Evolutionary conservation across 2,113 vertebrate genomes (phyloP), one percentile per base, ranked within the genome.

Genomic region (Ictalurus punctatus): DNA sequence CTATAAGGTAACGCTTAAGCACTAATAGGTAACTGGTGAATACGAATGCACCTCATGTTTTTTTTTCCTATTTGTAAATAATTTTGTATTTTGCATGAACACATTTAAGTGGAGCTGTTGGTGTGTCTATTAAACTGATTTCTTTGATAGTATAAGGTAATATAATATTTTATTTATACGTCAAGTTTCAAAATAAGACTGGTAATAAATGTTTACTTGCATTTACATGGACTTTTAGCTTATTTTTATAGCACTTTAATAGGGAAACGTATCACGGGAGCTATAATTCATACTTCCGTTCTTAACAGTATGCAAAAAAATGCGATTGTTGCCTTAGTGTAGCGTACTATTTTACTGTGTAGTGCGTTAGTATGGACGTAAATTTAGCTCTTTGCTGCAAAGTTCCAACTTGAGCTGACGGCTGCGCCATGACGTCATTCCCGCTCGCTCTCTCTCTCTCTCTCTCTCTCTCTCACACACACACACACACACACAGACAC

Each of bases 381-480:
- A 44, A 30, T 90, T 76, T 4, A 65, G 30, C 40, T 37, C 44
- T n/a, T 59, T 40, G 74, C 88, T 89, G 84, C 86, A 85, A 87
- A 91, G 89, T 83, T 93, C 92, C 89, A n/a, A 69, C 27, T 59
- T 2, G 44, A 92, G 93, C 92, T 92, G 63, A 56, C 82, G 81
- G 4, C 9, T 92, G 84, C 94, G 94, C 86, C 89, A 92, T 96
- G 93, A 95, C 95, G 93, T 96, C 94, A 96, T 63, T 58, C 90
- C 61, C 54, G 16, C 56, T 48, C 76, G 44, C 87, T 85, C 54
- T 40, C 87, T 76, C 40, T 23, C 82, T 82, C 17, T 12, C 76
- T 85, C 80, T 58, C 84, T 1, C 52, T 37, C 37, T 37, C 37
- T 37, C 37, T 37, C 37, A 40, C 37, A 52, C 48, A 21, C 84